Base-by-base conservation (phyloP, 1,140 invertebrate genomes). In the Listronotus oregonensis region DNA sequence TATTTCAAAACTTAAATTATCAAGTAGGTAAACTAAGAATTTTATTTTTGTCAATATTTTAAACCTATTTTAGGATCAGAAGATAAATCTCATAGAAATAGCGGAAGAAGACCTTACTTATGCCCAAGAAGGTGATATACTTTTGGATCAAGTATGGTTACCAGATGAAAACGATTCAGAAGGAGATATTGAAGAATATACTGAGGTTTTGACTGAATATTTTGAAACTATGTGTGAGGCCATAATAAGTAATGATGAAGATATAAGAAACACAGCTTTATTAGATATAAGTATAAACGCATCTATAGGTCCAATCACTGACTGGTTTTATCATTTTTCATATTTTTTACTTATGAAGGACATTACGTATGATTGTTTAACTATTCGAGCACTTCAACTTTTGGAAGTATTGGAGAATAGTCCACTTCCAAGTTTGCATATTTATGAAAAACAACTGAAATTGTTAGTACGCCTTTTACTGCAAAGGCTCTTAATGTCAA, bases 291-390 rank as follows among this genome's bases (percentile, higher is more conserved):
- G 70, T 31, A 55, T 68, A 39, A 77, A 78, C 66, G 47, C 69
- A 39, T 21, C 59, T 27, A 74, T 78, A 44, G 77, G 75, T 6
- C 73, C 74, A 11, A 74, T 78, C 40, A 72, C 69, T 12, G 66
- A 76, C 43, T 77, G 74, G 75, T 77, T 78, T 62, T 78, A 78
- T 69, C 66, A 76, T 62, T 78, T 78, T 71, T 69, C 66, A 27
- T 78, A 77, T 58, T 72, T 76, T 11, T 49, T 78, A 18, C 59
- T 78, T 8, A 72, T 71, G 40, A 77, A 75, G 62, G 70, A 78
- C 64, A 67, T 74, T 34, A 75, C 71, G 9, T 78, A 76, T 58
- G 71, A 75, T 64, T 68, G 54, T 39, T 62, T 77, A 10, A 75
- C 75, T 10, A 47, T 73, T 31, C 49, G 67, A 34, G 74, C 73